A percentile compares a stretch with the other conserved stretches of the same genome.
Conservation (phyloP, 2,888 invertebrate species). For the Drosophila incognita region DNA sequence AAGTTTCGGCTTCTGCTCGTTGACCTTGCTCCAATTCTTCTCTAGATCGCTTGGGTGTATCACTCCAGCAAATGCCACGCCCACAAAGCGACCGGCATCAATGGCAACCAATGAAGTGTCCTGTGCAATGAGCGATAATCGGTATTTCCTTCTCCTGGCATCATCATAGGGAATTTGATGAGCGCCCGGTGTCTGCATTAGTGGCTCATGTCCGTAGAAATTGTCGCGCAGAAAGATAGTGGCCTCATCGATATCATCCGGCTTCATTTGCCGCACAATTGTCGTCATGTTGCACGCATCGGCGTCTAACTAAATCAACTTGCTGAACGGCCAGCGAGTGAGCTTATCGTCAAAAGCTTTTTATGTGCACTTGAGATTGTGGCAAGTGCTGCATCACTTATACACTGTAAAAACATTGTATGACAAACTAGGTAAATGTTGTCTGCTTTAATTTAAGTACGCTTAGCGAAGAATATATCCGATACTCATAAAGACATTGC, state of each 20-base stretch:
- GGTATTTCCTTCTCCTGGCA: slow-evolving; percentile 25
- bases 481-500: background rate
- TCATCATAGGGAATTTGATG: slow-evolving; percentile 17
- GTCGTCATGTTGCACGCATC: slow-evolving; percentile 36
- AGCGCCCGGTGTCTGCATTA: slow-evolving; percentile 47
- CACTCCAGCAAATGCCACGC: slow-evolving; percentile 39
- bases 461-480: background rate
- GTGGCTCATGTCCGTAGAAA: slow-evolving; percentile 62
- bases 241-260: slow-evolving; percentile 42
- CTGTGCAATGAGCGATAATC: slow-evolving; percentile 31
- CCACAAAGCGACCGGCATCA: slow-evolving; percentile 51
- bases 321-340: background rate
- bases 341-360: background rate
- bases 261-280: slow-evolving; percentile 49
- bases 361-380: background rate
- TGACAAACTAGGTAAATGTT: background rate
- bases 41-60: slow-evolving; percentile 42
- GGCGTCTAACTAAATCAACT: background rate
- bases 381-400: background rate
- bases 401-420: background rate
- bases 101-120: slow-evolving; percentile 56
- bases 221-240: slow-evolving; percentile 44
- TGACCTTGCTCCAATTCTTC: slow-evolving; percentile 26
- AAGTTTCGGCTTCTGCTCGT: slow-evolving; percentile 15
- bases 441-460: background rate